A percentile compares a stretch with the other conserved stretches of the same genome.
Conservation (phyloP, 1,140 invertebrate species). For the Apis florea region DNA sequence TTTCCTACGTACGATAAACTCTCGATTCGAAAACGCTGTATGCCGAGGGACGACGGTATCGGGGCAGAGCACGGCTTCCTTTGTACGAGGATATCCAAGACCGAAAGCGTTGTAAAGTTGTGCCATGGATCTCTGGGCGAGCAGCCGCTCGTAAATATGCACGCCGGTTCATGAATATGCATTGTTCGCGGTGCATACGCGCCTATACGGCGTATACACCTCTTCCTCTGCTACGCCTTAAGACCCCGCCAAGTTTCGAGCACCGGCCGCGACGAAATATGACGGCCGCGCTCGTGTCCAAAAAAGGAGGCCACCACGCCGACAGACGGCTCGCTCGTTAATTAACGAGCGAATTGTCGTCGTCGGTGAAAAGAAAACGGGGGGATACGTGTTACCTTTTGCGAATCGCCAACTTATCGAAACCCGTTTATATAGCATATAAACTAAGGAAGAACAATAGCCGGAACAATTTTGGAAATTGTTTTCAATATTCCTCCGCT, state of each 20-base stretch:
- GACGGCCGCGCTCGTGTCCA: conserved; percentile 27
- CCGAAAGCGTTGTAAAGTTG: conserved; percentile 64
- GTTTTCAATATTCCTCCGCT: too few species aligned
- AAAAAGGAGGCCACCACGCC: conserved; percentile 28
- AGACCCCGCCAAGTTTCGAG: conserved; percentile 39
- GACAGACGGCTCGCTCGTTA: conserved; percentile 17
- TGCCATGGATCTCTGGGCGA: conserved; percentile 59
- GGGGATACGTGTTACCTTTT: background rate
- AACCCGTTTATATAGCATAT: too few species aligned
- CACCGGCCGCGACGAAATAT: conserved; percentile 51
- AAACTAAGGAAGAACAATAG: too few species aligned
- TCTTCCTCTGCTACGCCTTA: conserved; percentile 39
- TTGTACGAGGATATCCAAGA: conserved; percentile 46
- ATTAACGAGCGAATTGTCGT: conserved; percentile 33
- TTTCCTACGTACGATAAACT: background rate
- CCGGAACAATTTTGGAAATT: too few species aligned
- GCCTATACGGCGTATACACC: conserved; percentile 36
- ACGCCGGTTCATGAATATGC: conserved; percentile 64
- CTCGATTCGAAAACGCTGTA: conserved; percentile 48
- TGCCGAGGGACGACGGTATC: conserved; percentile 28
- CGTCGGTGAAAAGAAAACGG: background rate
- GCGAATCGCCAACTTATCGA: too few species aligned
- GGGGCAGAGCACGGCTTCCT: conserved; percentile 30
- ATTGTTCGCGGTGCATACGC: conserved; percentile 60
- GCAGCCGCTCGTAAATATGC: conserved; percentile 67